Evolutionary conservation across 2,113 vertebrate species (phyloP).

Genomic region (Prionailurus bengalensis): DNA sequence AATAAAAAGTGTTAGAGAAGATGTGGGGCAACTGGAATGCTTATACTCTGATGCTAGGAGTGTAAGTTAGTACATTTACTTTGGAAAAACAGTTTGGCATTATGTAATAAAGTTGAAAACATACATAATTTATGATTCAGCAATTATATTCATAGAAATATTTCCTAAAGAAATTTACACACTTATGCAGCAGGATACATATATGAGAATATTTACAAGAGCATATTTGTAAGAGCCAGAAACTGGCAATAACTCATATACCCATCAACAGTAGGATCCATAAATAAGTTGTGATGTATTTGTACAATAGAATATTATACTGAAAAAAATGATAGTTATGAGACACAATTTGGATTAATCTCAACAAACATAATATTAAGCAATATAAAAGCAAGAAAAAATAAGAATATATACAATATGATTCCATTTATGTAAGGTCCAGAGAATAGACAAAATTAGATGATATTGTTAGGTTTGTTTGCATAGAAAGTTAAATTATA

Average conservation of each 20-base stretch:
- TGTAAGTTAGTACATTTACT: background rate
- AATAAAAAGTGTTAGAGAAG: background rate
- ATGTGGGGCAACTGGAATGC: background rate
- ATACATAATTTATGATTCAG: background rate
- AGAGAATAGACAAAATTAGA: background rate
- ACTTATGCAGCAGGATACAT: background rate
- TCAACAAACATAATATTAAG: background rate
- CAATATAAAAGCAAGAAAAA: background rate
- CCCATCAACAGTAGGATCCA: background rate
- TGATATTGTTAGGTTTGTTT: background rate
- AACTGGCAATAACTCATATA: background rate
- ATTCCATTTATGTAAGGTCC: background rate
- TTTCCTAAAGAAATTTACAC: background rate
- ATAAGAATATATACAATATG: background rate
- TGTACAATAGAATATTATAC: background rate
- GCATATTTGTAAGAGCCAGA: background rate
- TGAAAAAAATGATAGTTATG: background rate
- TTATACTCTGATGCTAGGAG: background rate
- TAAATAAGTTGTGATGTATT: background rate
- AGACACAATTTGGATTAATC: background rate
- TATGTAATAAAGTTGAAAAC: background rate
- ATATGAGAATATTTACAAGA: background rate
- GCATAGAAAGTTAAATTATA: constrained; percentile 12
- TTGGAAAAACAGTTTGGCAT: background rate
- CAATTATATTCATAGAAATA: background rate